Evolutionary conservation across 2,797 vertebrate genomes (phyloP).

Genomic region (Notolabrus celidotus): DNA sequence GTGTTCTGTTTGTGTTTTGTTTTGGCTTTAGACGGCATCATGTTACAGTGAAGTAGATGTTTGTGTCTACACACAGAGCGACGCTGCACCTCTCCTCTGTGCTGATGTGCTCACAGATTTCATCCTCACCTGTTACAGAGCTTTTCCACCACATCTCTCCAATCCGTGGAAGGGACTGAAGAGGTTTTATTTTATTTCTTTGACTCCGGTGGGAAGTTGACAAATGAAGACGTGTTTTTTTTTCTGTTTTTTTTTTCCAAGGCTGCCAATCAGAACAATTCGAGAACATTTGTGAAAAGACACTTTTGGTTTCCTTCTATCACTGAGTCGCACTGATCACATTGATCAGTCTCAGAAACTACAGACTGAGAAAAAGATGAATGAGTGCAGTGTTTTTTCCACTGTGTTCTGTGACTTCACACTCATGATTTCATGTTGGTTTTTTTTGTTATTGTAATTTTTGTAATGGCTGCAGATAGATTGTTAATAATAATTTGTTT

Average conservation of each 20-base stretch:
- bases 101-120: slow-evolving; percentile 54
- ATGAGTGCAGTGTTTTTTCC: slow-evolving; percentile 95
- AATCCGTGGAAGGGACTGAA: slow-evolving; percentile 85
- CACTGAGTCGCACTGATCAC: slow-evolving; percentile 97
- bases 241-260: slow-evolving; percentile 86
- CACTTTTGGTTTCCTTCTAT: slow-evolving; percentile 79
- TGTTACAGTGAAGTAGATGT: slow-evolving; percentile 8
- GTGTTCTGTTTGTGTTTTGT: slow-evolving; percentile 7
- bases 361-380: slow-evolving; percentile 84
- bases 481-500: slow-evolving; percentile 94
- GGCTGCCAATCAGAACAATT: slow-evolving; percentile 90
- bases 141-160: slow-evolving; percentile 86
- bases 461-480: slow-evolving; percentile 89
- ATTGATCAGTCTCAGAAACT: slow-evolving; percentile 96
- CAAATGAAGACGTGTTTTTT: slow-evolving; percentile 73
- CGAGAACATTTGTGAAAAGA: slow-evolving; percentile 88
- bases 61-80: slow-evolving; percentile 5
- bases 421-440: slow-evolving; percentile 70
- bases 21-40: slow-evolving; percentile 17
- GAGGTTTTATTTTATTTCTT: slow-evolving; percentile 60
- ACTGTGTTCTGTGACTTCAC: slow-evolving; percentile 92
- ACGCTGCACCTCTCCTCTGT: slow-evolving; percentile 27
- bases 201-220: slow-evolving; percentile 74
- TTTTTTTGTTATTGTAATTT: slow-evolving; percentile 56
- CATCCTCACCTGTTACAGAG: too few relatives aligned